Percentiles rank a stretch among this genome's conserved stretches.
Conservation (phyloP, 2,888 invertebrate genomes). For the Latheticus oryzae region DNA sequence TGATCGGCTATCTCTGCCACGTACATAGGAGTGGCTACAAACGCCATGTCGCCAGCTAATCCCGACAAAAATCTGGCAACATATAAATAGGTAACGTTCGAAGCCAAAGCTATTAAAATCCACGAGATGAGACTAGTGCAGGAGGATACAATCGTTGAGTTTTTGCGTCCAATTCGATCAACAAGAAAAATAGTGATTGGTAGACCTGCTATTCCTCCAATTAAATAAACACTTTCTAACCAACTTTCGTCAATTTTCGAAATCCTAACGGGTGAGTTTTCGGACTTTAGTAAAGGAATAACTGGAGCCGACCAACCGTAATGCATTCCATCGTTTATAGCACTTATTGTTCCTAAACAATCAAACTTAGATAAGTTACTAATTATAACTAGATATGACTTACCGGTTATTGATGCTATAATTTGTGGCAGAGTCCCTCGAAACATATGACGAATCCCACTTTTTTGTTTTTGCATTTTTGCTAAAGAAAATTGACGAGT, state of each 20-base stretch:
- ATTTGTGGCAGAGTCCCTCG: constrained; percentile 37
- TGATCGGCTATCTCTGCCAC: constrained; percentile 63
- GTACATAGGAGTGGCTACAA: constrained; percentile 63
- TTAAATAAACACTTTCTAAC: constrained; percentile 53
- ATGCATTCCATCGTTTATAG: constrained; percentile 63
- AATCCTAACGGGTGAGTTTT: constrained; percentile 56
- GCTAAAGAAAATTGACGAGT: neutral
- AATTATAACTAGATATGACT: no score
- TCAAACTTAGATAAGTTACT: neutral
- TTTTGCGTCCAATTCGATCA: constrained; percentile 57
- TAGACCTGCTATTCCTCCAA: constrained; percentile 54
- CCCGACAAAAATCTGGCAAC: constrained; percentile 58
- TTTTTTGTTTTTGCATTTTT: constrained; percentile 22
- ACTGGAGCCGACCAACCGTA: constrained; percentile 63
- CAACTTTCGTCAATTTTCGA: constrained; percentile 51
- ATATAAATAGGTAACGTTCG: constrained; percentile 53
- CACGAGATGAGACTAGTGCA: constrained; percentile 57
- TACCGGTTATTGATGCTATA: constrained; percentile 37
- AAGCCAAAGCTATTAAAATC: constrained; percentile 57
- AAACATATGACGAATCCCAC: constrained; percentile 25
- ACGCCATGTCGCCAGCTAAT: constrained; percentile 62
- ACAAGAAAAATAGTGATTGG: constrained; percentile 59
- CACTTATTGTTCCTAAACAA: constrained; percentile 59
- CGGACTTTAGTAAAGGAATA: constrained; percentile 57
- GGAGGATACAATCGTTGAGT: constrained; percentile 59